Evolutionary conservation across 30 jellyfish, hydroid and myxozoan species (phyloP).

Genomic region (Aurelia sp.): DNA sequence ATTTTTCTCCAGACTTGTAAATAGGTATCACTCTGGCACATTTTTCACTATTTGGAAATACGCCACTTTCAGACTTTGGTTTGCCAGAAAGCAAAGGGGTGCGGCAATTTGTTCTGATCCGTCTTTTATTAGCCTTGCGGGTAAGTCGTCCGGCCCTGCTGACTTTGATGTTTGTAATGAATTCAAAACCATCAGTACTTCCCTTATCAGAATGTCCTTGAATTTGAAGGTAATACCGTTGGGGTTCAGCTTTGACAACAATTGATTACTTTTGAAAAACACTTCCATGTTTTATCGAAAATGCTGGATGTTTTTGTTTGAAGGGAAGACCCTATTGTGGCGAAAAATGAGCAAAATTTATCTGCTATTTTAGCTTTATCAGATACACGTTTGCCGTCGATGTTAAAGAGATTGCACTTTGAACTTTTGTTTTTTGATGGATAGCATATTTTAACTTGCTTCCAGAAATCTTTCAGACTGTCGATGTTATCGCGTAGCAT

Average conservation of each 20-base stretch:
- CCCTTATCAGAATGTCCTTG: constrained; percentile 49
- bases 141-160: constrained; percentile 47
- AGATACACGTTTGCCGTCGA: constrained; percentile 39
- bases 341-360: constrained; percentile 44
- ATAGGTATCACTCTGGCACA: constrained; percentile 29
- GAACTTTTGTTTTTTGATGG: constrained; percentile 48
- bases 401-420: constrained; percentile 30
- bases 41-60: constrained; percentile 58
- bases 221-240: constrained; percentile 37
- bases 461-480: constrained; percentile 61
- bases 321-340: constrained; percentile 58
- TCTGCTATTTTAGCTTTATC: constrained; percentile 56
- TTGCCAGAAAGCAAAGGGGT: constrained; percentile 55
- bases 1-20: no score
- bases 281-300: constrained; percentile 34
- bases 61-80: constrained; percentile 41
- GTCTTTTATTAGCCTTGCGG: constrained; percentile 58
- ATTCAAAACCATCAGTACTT: constrained; percentile 47
- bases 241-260: constrained; percentile 44
- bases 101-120: constrained; percentile 62
- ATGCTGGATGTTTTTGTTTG: constrained; percentile 22
- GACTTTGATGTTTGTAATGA: constrained; percentile 39
- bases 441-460: constrained; percentile 54
- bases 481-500: constrained; percentile 47
- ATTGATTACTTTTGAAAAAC: constrained; percentile 15